phyloP scores from a whole-genome alignment of 2,113 vertebrate genomes.

The Cacatua alba region DNA sequence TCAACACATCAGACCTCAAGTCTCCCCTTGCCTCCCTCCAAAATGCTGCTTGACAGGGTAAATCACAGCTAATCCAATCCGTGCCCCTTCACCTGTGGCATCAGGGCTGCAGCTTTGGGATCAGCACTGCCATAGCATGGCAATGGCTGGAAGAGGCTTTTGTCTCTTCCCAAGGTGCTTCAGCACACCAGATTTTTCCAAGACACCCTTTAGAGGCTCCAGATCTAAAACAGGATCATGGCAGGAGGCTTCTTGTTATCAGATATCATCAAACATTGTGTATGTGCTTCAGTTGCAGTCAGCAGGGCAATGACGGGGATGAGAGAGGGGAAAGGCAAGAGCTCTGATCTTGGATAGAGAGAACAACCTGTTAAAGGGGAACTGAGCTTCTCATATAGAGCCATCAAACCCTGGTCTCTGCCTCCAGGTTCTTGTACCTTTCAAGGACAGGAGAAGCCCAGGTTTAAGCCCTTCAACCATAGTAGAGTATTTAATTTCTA shows the following conservation, averaged over 20 bases:
- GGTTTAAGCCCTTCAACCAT: background rate
- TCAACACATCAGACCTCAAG: background rate
- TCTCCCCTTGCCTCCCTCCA: background rate
- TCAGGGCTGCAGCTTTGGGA: background rate
- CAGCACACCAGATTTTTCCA: background rate
- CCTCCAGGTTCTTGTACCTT: background rate
- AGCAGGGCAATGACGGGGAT: background rate
- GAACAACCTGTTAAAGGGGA: slow-evolving; percentile 58
- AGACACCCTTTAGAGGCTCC: background rate
- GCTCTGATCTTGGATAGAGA: slow-evolving; percentile 36
- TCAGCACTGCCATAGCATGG: background rate
- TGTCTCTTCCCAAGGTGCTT: background rate
- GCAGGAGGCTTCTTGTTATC: slow-evolving; percentile 38
- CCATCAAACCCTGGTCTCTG: slow-evolving; percentile 27
- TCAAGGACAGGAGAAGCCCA: slow-evolving; percentile 27
- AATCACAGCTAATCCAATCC: background rate
- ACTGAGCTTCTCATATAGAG: slow-evolving; percentile 17
- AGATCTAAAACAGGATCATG: background rate
- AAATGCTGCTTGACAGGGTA: background rate
- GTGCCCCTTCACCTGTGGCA: background rate
- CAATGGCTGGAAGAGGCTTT: background rate
- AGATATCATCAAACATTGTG: slow-evolving; percentile 62
- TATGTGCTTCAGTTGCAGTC: slow-evolving; percentile 1
- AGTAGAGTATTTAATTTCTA: background rate
- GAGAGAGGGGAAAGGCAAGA: slow-evolving; percentile 17